These are phyloP conservation scores for Arctopsyche grandis DNA, from an alignment of 1,140 invertebrate genomes.

Conservation along the genomic window DNA sequence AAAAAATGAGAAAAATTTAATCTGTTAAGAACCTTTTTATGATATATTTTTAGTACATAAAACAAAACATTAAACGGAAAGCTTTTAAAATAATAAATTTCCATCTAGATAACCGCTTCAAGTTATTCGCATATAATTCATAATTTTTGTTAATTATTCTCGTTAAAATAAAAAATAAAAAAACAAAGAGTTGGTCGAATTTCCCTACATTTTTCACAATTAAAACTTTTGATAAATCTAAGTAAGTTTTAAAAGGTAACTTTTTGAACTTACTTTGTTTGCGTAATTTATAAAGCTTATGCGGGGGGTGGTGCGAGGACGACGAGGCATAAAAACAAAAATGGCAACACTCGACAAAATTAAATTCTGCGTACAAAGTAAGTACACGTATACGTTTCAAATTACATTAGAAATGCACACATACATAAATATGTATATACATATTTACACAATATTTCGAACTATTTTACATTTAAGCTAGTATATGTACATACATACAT, in stretches of 20 bases:
- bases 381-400: too few relatives aligned
- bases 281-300: conserved; percentile 41
- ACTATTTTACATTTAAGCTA: background rate
- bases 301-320: background rate
- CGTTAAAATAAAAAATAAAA: background rate
- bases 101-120: conserved; percentile 6
- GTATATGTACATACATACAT: background rate
- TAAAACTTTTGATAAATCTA: conserved; percentile 42
- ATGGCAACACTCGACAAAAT: conserved; percentile 15
- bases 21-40: background rate
- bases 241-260: conserved; percentile 28
- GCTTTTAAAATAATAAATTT: conserved; percentile 17
- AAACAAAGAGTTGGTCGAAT: conserved; percentile 20
- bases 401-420: too few relatives aligned
- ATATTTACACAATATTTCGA: background rate
- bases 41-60: background rate
- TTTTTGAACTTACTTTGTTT: conserved; percentile 39
- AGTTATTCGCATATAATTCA: conserved; percentile 31
- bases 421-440: too few relatives aligned
- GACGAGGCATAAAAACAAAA: background rate
- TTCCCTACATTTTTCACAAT: conserved; percentile 40
- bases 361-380: background rate
- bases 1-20: too few relatives aligned
- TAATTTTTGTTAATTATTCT: conserved; percentile 40
- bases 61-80: background rate